phyloP scores from a whole-genome alignment of 2,888 invertebrate genomes.

The Abrostola triplasia region DNA sequence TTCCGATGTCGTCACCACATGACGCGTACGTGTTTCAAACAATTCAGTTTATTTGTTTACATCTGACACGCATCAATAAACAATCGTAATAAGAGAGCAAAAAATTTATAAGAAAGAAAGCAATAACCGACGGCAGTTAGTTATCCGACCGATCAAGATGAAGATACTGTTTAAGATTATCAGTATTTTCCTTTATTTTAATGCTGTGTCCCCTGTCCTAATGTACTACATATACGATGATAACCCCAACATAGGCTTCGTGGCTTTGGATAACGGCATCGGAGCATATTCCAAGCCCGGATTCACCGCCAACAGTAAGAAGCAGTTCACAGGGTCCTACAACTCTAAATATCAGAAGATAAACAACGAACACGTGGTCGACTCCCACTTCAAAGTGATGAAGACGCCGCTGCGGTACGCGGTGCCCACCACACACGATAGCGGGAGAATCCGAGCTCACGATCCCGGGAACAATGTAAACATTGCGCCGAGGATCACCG shows the following conservation, averaged over 20 bases:
- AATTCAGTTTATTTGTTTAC: constrained; percentile 65
- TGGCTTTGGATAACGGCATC: constrained; percentile 54
- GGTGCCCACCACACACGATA: constrained; percentile 21
- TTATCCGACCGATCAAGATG: constrained; percentile 62
- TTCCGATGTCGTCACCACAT: constrained; percentile 5
- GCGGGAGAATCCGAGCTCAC: constrained; percentile 3
- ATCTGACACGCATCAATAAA: constrained; percentile 52
- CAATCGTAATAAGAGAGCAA: constrained; percentile 48
- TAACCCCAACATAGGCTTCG: constrained; percentile 62
- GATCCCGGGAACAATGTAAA: constrained; percentile 9
- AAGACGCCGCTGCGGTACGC: constrained; percentile 48
- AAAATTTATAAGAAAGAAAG: constrained; percentile 66
- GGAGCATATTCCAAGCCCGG: constrained; percentile 54
- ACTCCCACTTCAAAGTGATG: constrained; percentile 67
- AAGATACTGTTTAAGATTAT: constrained; percentile 58
- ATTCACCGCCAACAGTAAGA: constrained; percentile 52
- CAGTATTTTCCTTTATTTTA: constrained; percentile 57
- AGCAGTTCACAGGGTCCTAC: constrained; percentile 58
- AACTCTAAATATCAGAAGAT: constrained; percentile 55
- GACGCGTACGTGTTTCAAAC: constrained; percentile 12
- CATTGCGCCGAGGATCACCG: constrained; percentile 19
- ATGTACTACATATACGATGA: constrained; percentile 68
- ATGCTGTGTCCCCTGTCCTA: constrained; percentile 55
- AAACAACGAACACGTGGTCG: constrained; percentile 62
- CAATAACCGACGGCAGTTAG: constrained; percentile 50